These are phyloP conservation scores for Pogonognathellus flavescens DNA, from an alignment of 1,140 invertebrate genomes.

Conservation along the genomic window DNA sequence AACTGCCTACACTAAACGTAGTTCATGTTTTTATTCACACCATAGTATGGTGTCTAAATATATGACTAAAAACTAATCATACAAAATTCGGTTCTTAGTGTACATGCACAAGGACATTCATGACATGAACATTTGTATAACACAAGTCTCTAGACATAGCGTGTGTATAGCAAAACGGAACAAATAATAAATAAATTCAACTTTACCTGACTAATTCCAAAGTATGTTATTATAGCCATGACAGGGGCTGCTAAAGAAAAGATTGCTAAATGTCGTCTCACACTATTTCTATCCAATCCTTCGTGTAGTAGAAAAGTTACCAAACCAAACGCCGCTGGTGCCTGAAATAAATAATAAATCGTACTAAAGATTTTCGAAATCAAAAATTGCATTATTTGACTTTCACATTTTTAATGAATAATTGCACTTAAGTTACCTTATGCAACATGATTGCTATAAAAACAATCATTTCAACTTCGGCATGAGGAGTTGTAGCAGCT, in stretches of 20 bases:
- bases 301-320: constrained; percentile 97
- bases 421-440: constrained; percentile 77
- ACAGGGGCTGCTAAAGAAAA: constrained; percentile 95
- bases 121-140: too few relatives aligned
- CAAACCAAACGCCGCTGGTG: constrained; percentile 97
- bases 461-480: constrained; percentile 97
- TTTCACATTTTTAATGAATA: too few relatives aligned
- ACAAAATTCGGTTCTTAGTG: too few relatives aligned
- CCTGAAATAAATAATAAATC: constrained; percentile 73
- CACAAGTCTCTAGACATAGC: too few relatives aligned
- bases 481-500: constrained; percentile 92
- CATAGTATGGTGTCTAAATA: too few relatives aligned
- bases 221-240: constrained; percentile 91
- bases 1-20: too few relatives aligned
- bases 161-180: too few relatives aligned
- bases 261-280: constrained; percentile 90
- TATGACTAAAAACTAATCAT: too few relatives aligned
- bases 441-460: constrained; percentile 99
- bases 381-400: too few relatives aligned
- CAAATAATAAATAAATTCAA: constrained; percentile 68
- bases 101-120: too few relatives aligned
- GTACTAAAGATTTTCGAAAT: too few relatives aligned
- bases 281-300: constrained; percentile 89
- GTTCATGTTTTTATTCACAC: too few relatives aligned
- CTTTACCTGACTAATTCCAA: constrained; percentile 89